Conservation (phyloP, 2,113 vertebrate genomes). For the Vimba vimba region DNA sequence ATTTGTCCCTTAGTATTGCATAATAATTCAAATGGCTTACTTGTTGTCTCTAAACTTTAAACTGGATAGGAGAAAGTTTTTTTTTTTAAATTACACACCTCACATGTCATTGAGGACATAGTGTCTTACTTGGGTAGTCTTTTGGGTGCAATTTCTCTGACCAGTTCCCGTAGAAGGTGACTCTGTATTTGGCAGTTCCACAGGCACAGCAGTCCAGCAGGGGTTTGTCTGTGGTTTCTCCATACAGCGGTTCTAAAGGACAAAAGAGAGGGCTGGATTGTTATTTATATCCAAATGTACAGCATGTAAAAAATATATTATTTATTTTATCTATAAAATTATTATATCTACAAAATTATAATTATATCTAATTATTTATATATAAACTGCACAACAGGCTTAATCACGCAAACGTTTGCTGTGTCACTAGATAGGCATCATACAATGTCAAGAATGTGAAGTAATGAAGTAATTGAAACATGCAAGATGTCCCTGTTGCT, state of each 20-base stretch:
- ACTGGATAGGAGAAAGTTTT: neutral
- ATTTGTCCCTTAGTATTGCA: neutral
- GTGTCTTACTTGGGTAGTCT: constrained; percentile 86
- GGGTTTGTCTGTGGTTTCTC: constrained; percentile 82
- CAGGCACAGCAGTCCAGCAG: constrained; percentile 87
- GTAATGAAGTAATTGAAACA: neutral
- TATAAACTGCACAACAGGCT: neutral
- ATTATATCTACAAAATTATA: no score
- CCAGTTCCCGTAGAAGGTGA: constrained; percentile 91
- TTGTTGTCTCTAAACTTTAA: neutral
- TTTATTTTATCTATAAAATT: no score
- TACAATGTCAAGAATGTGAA: neutral
- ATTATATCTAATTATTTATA: neutral
- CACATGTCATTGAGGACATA: constrained; percentile 5
- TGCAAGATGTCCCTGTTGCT: neutral
- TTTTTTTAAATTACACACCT: neutral
- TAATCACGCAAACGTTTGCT: neutral
- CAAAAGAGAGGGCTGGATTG: neutral
- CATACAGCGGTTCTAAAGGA: constrained; percentile 73
- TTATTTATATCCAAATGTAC: neutral
- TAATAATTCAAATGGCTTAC: neutral
- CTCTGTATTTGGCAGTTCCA: constrained; percentile 88
- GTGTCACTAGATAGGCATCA: neutral
- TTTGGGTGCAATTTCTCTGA: constrained; percentile 88
- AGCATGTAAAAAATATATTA: no score